Conservation (phyloP, 2,797 vertebrate genomes). For the Champsocephalus gunnari region DNA sequence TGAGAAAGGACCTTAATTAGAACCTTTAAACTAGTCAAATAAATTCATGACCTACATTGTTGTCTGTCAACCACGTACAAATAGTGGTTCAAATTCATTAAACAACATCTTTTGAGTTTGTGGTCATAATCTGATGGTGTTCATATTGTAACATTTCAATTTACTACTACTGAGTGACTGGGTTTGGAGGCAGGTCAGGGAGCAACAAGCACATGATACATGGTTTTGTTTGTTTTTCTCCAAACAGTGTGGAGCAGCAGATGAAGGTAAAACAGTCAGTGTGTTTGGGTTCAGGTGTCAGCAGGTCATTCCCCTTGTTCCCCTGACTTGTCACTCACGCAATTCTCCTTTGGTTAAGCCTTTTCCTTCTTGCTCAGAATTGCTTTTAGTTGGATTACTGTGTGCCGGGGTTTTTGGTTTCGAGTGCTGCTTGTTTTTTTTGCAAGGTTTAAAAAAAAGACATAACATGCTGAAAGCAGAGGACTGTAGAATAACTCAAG, state of each 20-base stretch:
- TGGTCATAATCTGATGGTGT: background rate
- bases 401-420: background rate
- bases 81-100: background rate
- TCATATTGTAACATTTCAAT: constrained; percentile 2
- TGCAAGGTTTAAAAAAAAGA: background rate
- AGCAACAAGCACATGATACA: background rate
- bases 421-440: background rate
- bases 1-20: background rate
- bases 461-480: background rate
- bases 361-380: background rate
- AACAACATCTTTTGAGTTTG: background rate
- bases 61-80: background rate
- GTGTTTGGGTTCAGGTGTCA: constrained; percentile 19
- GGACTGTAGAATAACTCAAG: background rate
- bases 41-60: background rate
- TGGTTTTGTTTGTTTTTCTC: constrained; percentile 14
- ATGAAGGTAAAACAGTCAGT: constrained; percentile 6
- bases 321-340: background rate
- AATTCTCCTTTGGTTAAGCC: background rate
- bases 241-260: constrained; percentile 2
- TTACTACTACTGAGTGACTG: constrained; percentile 9
- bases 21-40: background rate
- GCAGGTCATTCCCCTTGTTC: constrained; percentile 10
- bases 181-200: constrained; percentile 18
- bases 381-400: background rate